Percentiles rank a stretch among this genome's conserved stretches.
These are phyloP conservation scores for Synanceia verrucosa DNA, from an alignment of 2,797 vertebrate genomes.

Conservation along the genomic window DNA sequence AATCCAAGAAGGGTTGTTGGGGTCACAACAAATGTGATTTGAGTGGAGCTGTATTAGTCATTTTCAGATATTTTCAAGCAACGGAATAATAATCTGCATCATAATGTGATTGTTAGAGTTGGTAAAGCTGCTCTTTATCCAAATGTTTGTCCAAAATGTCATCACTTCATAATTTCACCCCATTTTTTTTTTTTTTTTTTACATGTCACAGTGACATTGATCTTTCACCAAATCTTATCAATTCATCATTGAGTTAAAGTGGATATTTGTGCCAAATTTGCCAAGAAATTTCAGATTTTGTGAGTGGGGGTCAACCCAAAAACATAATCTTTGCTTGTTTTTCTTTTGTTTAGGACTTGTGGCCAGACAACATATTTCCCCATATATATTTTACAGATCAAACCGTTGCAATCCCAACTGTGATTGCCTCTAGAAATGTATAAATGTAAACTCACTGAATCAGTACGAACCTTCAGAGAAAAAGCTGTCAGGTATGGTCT, in stretches of 20 bases:
- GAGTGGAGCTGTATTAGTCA: not conserved
- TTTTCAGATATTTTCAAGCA: no score
- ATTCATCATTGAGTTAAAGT: not conserved
- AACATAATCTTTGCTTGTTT: not conserved
- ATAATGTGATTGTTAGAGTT: not conserved
- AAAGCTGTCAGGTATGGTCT: not conserved
- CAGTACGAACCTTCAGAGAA: not conserved
- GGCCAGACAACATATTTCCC: not conserved
- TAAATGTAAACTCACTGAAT: not conserved
- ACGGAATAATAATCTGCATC: not conserved
- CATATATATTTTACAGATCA: not conserved
- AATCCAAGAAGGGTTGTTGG: no score
- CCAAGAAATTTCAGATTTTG: not conserved
- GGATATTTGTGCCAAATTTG: not conserved
- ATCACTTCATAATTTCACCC: not conserved
- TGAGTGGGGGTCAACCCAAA: not conserved
- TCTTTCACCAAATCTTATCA: not conserved
- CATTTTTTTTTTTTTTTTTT: no score
- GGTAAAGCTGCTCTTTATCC: no score
- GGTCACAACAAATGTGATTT: no score
- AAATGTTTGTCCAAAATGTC: not conserved
- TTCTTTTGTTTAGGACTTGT: no score
- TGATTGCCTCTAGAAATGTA: not conserved
- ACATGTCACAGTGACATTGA: not conserved
- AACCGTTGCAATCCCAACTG: not conserved